Evolutionary conservation across 2,888 invertebrate genomes (phyloP).

Genomic region (Euphydryas editha): DNA sequence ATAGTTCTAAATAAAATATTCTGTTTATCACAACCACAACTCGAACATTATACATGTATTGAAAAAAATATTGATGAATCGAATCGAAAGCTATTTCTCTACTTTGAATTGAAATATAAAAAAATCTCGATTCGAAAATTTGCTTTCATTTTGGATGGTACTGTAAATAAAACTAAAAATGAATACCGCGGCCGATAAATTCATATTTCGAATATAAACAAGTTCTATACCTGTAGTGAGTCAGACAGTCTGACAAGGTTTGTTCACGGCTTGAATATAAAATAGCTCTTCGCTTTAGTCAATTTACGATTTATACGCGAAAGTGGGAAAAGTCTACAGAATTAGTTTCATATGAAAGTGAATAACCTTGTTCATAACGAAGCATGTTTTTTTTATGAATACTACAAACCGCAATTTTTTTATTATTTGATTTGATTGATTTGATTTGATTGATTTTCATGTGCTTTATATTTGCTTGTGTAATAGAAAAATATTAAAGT

Average conservation of each 20-base stretch:
- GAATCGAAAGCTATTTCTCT: background rate
- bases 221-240: conserved; percentile 28
- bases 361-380: background rate
- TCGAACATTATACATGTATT: background rate
- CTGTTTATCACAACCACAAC: too few species aligned
- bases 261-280: conserved; percentile 34
- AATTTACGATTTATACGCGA: conserved; percentile 33
- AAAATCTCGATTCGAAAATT: conserved; percentile 11
- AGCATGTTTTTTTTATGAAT: background rate
- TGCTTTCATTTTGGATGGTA: conserved; percentile 10
- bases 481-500: too few species aligned
- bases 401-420: background rate
- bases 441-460: too few species aligned
- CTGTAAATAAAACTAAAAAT: conserved; percentile 15
- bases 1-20: too few species aligned
- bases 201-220: conserved; percentile 22
- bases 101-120: conserved; percentile 2
- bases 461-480: too few species aligned
- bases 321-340: conserved; percentile 7
- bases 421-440: too few species aligned
- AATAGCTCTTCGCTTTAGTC: conserved; percentile 33
- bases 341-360: background rate
- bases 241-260: conserved; percentile 32
- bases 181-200: conserved; percentile 7
- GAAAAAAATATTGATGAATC: conserved; percentile 9